Conservation (phyloP, 1,140 invertebrate species). For the Protaetia brevitarsis region DNA sequence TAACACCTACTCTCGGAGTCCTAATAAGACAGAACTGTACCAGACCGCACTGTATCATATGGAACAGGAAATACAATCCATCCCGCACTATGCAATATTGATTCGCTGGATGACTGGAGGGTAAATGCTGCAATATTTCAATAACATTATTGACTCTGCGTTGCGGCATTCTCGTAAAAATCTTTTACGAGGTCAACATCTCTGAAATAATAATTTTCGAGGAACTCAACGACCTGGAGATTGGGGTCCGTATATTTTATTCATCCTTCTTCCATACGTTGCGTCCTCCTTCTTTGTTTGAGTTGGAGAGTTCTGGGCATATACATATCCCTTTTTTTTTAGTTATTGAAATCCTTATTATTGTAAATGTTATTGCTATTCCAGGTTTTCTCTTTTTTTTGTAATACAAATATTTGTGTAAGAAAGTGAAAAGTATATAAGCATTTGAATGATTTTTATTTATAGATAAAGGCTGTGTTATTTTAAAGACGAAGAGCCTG, state of each 20-base stretch:
- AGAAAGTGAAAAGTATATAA: too few relatives aligned
- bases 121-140: background rate
- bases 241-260: background rate
- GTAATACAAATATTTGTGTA: too few relatives aligned
- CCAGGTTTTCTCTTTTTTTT: too few relatives aligned
- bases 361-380: too few relatives aligned
- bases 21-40: too few relatives aligned
- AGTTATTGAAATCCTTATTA: too few relatives aligned
- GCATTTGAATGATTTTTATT: too few relatives aligned
- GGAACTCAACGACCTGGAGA: background rate
- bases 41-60: background rate
- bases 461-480: too few relatives aligned
- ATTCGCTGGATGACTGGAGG: background rate
- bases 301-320: too few relatives aligned
- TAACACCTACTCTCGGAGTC: background rate
- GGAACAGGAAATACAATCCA: background rate
- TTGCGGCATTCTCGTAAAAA: background rate
- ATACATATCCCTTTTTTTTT: too few relatives aligned
- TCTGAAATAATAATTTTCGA: conserved; percentile 15
- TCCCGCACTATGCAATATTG: background rate
- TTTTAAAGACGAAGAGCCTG: too few relatives aligned
- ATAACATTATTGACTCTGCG: conserved; percentile 2
- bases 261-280: background rate
- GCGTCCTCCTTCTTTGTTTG: too few relatives aligned
- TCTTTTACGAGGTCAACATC: conserved; percentile 12